Evolutionary conservation across 1,140 invertebrate genomes (phyloP), one percentile per base, ranked within the genome.

Genomic region (Solenopsis invicta): DNA sequence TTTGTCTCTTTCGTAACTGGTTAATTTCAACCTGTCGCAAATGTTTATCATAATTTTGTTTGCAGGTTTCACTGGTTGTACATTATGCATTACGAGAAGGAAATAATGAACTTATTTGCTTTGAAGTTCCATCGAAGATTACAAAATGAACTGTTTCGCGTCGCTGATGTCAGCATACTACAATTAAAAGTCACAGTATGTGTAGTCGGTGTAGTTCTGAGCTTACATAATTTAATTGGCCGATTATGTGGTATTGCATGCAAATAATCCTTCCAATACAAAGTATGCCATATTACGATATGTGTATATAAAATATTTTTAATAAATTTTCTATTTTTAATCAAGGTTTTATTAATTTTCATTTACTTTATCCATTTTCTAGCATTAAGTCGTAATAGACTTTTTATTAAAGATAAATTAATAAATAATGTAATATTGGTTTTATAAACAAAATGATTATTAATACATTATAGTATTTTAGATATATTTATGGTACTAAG

Each of bases 91-190:
- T 97, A 16, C 92, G 92, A 34, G 96, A 96, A 21, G 87, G 90
- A 4, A 94, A 95, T 4, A 75, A 90, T 10, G 93, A 93, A 12
- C 88, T 96, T 1, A 94, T 96, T 29, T 97, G 97, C 90, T 97
- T 97, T 92, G 96, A 97, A 93, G 96, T 97, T 52, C 96, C 96
- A 34, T 96, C 96, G 2, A 97, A 96, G 92, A 97, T 97, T 77
- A 88, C 66, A 9, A 87, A 86, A 24, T 91, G 37, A 88, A 48
- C 1, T 77, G n/a, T 37, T 45, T 41, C 48, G 13, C 0, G 10
- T 69, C 56, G 64, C 37, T 18, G 37, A 71, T 10, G 74, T 84
- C 2, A n/a, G 34, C 13, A 59, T 59, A 54, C n/a, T 69, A 59
- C 1, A 81, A 81, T 81, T 71, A 81, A 81, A 59, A 34, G 5